Evolutionary conservation across 2,888 invertebrate species (phyloP).

Genomic region (Smittia aterrima): DNA sequence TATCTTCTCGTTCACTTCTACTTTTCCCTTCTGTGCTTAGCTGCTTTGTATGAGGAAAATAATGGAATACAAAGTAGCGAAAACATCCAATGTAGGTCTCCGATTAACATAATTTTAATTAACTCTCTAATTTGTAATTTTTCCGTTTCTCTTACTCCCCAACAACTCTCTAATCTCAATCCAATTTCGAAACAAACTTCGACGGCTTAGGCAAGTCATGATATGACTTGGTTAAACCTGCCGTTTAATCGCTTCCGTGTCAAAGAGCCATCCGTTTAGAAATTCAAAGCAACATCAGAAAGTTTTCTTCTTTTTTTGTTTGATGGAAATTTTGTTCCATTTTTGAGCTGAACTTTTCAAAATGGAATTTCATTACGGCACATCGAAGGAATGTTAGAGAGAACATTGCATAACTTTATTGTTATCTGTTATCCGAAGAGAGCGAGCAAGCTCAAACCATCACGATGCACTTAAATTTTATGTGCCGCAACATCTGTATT

Average conservation of each 20-base stretch:
- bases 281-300: background rate
- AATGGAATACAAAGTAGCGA: constrained; percentile 38
- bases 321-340: background rate
- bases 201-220: constrained; percentile 6
- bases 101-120: constrained; percentile 41
- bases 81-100: background rate
- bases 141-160: background rate
- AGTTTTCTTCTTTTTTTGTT: too few relatives aligned
- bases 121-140: constrained; percentile 37
- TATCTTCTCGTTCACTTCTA: constrained; percentile 17
- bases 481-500: constrained; percentile 39
- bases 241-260: constrained; percentile 11
- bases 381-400: background rate
- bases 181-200: background rate
- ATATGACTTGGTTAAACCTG: background rate
- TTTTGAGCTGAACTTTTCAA: background rate
- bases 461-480: constrained; percentile 37
- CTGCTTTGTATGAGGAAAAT: constrained; percentile 23
- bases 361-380: background rate
- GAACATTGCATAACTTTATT: constrained; percentile 22
- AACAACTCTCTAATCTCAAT: constrained; percentile 10
- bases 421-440: background rate
- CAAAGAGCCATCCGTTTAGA: background rate
- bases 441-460: constrained; percentile 10
- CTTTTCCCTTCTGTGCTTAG: background rate